These are phyloP conservation scores for Silurus asotus DNA, from an alignment of 2,113 vertebrate genomes.

Conservation along the genomic window DNA sequence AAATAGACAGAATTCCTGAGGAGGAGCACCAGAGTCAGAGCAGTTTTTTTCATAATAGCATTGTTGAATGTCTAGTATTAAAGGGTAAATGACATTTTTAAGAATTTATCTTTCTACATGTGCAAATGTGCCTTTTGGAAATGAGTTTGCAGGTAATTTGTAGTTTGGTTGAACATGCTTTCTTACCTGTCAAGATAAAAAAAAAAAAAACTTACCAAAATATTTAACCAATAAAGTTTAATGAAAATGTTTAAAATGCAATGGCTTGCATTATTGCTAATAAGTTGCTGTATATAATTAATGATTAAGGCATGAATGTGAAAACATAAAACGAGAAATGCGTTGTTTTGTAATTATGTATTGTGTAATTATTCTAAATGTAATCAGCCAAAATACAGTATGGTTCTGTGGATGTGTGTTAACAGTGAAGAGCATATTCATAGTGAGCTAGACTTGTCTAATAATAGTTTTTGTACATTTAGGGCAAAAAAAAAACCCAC, in stretches of 20 bases:
- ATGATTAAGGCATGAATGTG: not conserved
- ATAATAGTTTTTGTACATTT: not conserved
- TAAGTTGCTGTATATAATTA: not conserved
- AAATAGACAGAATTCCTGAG: not conserved
- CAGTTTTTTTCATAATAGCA: conserved; percentile 19
- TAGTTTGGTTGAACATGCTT: not conserved
- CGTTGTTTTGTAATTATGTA: too few relatives aligned
- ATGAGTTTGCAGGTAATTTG: conserved; percentile 14
- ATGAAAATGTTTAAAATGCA: not conserved
- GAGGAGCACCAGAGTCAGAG: not conserved
- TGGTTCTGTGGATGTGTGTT: not conserved
- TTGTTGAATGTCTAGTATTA: conserved; percentile 25
- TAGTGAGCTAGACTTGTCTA: not conserved
- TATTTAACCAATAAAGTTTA: not conserved
- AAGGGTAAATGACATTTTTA: conserved; percentile 42
- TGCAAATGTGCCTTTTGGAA: conserved; percentile 38
- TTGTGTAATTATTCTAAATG: not conserved
- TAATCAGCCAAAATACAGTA: not conserved
- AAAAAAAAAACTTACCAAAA: not conserved
- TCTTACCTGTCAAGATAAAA: not conserved
- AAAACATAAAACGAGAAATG: not conserved
- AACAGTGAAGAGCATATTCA: not conserved
- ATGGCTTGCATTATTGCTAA: not conserved
- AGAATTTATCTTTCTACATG: conserved; percentile 32
- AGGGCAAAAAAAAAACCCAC: not conserved